phyloP scores from a whole-genome alignment of 92 coral and sea anemone species.

The Ricordea florida region DNA sequence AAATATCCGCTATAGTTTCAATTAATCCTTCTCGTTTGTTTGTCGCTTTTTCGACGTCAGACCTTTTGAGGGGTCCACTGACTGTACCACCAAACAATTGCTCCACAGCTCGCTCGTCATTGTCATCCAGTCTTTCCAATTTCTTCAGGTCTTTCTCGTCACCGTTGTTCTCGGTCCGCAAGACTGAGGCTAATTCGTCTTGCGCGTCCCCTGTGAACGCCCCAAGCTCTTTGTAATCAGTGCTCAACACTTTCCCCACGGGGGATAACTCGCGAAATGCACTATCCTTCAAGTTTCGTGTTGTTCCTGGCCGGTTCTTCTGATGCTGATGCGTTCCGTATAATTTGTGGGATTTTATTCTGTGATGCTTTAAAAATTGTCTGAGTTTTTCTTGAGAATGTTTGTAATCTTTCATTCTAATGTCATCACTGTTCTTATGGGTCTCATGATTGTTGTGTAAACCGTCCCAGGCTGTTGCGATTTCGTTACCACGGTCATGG shows the following conservation, averaged over 20 bases:
- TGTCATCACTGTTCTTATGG: too few relatives aligned
- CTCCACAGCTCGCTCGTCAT: constrained; percentile 18
- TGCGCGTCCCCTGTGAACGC: constrained; percentile 8
- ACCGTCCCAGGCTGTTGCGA: background rate
- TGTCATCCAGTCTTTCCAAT: constrained; percentile 10
- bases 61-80: background rate
- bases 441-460: background rate
- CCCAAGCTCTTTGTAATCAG: constrained; percentile 7
- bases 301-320: background rate
- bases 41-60: background rate
- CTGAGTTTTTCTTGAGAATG: constrained; percentile 1
- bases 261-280: constrained; percentile 16
- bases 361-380: background rate
- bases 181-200: constrained; percentile 14
- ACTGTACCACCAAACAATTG: background rate
- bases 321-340: background rate
- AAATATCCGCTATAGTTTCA: constrained; percentile 10
- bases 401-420: background rate
- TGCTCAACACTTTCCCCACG: background rate
- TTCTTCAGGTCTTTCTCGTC: constrained; percentile 28
- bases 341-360: too few relatives aligned
- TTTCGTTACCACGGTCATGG: background rate
- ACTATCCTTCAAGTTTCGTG: background rate
- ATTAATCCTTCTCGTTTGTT: background rate
- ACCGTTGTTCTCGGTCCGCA: constrained; percentile 1